Evolutionary conservation across 2,888 invertebrate species (phyloP).

Genomic region (Idaea dimidiata): DNA sequence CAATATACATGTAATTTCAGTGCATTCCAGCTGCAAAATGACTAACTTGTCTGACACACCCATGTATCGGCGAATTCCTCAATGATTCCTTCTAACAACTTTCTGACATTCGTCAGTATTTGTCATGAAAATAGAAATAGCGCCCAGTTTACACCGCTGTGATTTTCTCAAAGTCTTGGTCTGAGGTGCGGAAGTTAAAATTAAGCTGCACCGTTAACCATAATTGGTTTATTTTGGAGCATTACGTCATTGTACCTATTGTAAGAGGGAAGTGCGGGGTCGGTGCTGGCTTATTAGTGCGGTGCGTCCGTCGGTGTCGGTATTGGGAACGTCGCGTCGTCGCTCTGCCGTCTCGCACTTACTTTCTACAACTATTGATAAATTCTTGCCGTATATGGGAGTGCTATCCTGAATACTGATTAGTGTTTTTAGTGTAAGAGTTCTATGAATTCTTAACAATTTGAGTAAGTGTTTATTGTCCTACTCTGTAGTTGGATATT

Average conservation of each 20-base stretch:
- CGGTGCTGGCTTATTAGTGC: slow-evolving; percentile 33
- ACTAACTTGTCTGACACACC: slow-evolving; percentile 67
- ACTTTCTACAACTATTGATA: slow-evolving; percentile 19
- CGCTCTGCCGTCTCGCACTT: slow-evolving; percentile 11
- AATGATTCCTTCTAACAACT: slow-evolving; percentile 27
- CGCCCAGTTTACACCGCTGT: slow-evolving; percentile 9
- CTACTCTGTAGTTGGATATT: not conserved
- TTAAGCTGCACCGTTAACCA: slow-evolving; percentile 52
- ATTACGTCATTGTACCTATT: slow-evolving; percentile 71
- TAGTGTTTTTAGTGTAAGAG: not conserved
- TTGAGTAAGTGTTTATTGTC: not conserved
- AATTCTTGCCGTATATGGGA: slow-evolving; percentile 24
- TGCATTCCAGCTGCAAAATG: slow-evolving; percentile 9
- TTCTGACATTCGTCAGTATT: slow-evolving; percentile 25
- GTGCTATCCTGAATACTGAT: slow-evolving; percentile 32
- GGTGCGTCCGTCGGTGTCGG: slow-evolving; percentile 41
- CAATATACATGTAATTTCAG: not conserved
- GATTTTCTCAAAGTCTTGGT: slow-evolving; percentile 12
- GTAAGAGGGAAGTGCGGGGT: slow-evolving; percentile 43
- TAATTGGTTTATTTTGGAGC: slow-evolving; percentile 77
- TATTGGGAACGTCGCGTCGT: slow-evolving; percentile 23
- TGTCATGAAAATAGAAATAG: slow-evolving; percentile 23
- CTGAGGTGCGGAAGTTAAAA: slow-evolving; percentile 44
- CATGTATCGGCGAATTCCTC: slow-evolving; percentile 57
- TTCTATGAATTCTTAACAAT: not conserved